These are phyloP conservation scores for Parnassius orleans DNA, from an alignment of 2,888 invertebrate species.

Conservation along the genomic window DNA sequence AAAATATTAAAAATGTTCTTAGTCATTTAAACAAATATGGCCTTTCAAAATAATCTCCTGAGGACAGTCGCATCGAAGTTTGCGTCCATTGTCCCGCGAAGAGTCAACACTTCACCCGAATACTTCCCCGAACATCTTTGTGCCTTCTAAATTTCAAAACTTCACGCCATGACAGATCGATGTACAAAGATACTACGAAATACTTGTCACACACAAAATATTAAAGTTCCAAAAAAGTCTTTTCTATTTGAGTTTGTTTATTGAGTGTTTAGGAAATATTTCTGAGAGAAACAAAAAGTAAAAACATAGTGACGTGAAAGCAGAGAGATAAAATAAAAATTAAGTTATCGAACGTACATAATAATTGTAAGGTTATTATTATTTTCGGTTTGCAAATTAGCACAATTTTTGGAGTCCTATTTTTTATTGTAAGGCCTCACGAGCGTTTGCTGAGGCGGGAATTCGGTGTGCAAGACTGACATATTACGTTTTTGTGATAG, in stretches of 20 bases:
- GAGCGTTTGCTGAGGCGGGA: too few relatives aligned
- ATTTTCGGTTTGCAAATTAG: too few relatives aligned
- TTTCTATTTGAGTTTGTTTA: background rate
- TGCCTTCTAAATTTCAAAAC: conserved; percentile 65
- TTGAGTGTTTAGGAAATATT: background rate
- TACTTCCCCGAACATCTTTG: conserved; percentile 69
- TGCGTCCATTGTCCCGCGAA: conserved; percentile 64
- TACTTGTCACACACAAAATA: conserved; percentile 14
- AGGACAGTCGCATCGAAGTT: conserved; percentile 55
- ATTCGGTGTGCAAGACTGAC: too few relatives aligned
- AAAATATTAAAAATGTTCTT: conserved; percentile 29
- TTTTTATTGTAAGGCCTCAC: too few relatives aligned
- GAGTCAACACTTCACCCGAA: conserved; percentile 65
- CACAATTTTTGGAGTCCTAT: too few relatives aligned
- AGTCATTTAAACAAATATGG: conserved; percentile 69
- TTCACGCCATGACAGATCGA: conserved; percentile 49
- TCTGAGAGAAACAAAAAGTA: too few relatives aligned
- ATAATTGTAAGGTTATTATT: too few relatives aligned
- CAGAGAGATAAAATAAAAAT: too few relatives aligned
- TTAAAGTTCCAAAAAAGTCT: conserved; percentile 2
- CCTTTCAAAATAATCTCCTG: conserved; percentile 67
- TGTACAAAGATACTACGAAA: conserved; percentile 31
- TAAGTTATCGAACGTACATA: too few relatives aligned
- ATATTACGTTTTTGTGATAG: too few relatives aligned
- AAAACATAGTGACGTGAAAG: too few relatives aligned